Evolutionary conservation across 2,797 vertebrate genomes (phyloP), one percentile per base, ranked within the genome.

Genomic region (Acanthiza pusilla): DNA sequence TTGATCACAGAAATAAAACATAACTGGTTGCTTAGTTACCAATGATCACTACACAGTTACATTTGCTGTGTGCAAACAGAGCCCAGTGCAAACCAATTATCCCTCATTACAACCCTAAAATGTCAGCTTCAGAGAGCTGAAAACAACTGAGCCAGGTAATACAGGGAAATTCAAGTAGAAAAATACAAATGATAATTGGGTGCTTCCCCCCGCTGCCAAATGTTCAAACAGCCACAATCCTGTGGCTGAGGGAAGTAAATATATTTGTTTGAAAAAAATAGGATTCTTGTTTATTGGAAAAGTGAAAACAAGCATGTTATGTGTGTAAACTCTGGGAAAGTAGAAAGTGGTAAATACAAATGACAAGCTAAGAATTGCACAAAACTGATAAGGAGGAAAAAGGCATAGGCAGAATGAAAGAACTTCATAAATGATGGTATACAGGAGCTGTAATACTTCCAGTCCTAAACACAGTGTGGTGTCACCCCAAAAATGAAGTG

Each of bases 21-120:
- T 82, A 95, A 82, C 95, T 92, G 80, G 93, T 97, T 96, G 95
- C 96, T 95, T 95, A 85, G 96, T 85, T 89, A 96, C 95, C 93
- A 94, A 15, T 34, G 91, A 95, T 93, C 63, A 42, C 57, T n/a
- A 61, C 81, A 63, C 42, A 57, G 86, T 76, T 92, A 38, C 60
- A 89, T 83, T 90, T 54, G 74, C 88, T 93, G 88, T 95, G 81
- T 96, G 86, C 94, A 94, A 95, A 94, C 88, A 93, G 23, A 90
- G 81, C 88, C 61, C 94, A 77, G 63, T 67, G 27, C 74, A 90
- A 87, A 82, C 77, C 93, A 93, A 95, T 95, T 96, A 96, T 62
- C 93, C 42, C 51, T 91, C 88, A 94, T 93, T 93, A 89, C 1
- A 4, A 67, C 34, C 63, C 63, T 66, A 81, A 94, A 78, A 88